These are phyloP conservation scores for Lissonota sp. DNA, from an alignment of 2,888 invertebrate species.

Conservation along the genomic window DNA sequence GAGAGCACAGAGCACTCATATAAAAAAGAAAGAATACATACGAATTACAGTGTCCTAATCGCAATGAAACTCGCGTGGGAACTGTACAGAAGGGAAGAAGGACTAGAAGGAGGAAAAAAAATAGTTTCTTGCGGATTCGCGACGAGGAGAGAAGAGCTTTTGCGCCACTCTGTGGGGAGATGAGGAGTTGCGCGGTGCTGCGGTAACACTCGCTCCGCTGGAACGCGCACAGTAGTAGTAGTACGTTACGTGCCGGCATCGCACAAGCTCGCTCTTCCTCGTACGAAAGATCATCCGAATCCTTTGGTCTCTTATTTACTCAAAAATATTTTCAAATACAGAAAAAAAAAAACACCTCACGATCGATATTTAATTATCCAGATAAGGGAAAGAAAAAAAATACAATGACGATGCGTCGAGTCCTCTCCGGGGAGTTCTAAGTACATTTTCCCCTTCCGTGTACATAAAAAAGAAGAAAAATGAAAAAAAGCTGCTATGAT, in stretches of 20 bases:
- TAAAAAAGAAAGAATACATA: too few relatives aligned
- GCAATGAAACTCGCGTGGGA: too few relatives aligned
- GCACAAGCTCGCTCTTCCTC: constrained; percentile 57
- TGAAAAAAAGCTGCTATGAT: constrained; percentile 26
- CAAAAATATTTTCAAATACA: neutral
- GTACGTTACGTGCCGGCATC: constrained; percentile 68
- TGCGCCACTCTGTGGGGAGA: constrained; percentile 64
- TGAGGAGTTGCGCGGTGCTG: constrained; percentile 62
- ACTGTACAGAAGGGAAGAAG: constrained; percentile 18
- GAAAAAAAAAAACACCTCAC: neutral
- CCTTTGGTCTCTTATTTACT: constrained; percentile 17
- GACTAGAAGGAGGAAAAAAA: constrained; percentile 27
- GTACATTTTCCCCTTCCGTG: constrained; percentile 15
- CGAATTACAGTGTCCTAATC: too few relatives aligned
- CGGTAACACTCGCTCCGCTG: constrained; percentile 37
- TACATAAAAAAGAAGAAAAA: constrained; percentile 37
- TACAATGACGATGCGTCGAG: neutral
- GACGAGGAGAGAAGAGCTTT: constrained; percentile 64
- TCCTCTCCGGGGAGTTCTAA: neutral
- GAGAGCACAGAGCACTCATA: too few relatives aligned
- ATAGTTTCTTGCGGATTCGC: constrained; percentile 55
- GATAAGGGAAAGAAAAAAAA: constrained; percentile 8
- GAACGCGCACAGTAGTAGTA: constrained; percentile 61
- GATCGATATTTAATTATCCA: constrained; percentile 27
- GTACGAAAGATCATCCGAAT: constrained; percentile 28